Conservation (phyloP, 2,113 vertebrate genomes). For the Sciurus niger region DNA sequence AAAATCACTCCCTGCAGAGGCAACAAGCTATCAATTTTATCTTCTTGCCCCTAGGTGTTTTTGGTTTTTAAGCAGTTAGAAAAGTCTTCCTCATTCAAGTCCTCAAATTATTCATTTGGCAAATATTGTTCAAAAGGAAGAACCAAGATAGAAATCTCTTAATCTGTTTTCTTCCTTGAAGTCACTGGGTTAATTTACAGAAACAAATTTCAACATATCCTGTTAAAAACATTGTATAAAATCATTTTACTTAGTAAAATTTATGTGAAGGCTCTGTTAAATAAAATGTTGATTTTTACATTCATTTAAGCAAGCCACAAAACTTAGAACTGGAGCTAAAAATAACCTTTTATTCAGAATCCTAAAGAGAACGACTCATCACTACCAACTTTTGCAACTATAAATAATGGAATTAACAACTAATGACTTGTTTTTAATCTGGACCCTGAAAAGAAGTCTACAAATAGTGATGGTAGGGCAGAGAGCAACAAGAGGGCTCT, state of each 20-base stretch:
- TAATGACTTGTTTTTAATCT: slow-evolving; percentile 32
- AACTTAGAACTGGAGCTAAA: slow-evolving; percentile 67
- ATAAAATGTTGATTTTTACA: slow-evolving; percentile 47
- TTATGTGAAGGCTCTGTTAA: slow-evolving; percentile 44
- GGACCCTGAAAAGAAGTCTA: slow-evolving; percentile 47
- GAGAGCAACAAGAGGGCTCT: neutral
- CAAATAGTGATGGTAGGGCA: neutral
- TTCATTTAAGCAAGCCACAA: slow-evolving; percentile 57
- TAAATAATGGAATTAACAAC: slow-evolving; percentile 49
- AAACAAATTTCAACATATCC: slow-evolving; percentile 52
- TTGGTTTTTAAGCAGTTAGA: neutral
- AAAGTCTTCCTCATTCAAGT: neutral
- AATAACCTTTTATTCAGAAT: slow-evolving; percentile 58
- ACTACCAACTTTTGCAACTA: slow-evolving; percentile 34
- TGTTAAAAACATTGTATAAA: slow-evolving; percentile 19
- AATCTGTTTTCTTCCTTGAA: slow-evolving; percentile 29
- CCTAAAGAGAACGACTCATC: slow-evolving; percentile 2
- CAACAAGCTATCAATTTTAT: slow-evolving; percentile 15
- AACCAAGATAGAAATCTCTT: slow-evolving; percentile 8
- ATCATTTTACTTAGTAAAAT: slow-evolving; percentile 62
- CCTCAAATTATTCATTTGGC: slow-evolving; percentile 4
- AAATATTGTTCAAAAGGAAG: slow-evolving; percentile 41
- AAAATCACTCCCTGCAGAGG: neutral
- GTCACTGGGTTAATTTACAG: slow-evolving; percentile 34
- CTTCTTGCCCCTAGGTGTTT: neutral